These are phyloP conservation scores for Xenopus laevis DNA, from an alignment of 2,113 vertebrate species.

Conservation along the genomic window DNA sequence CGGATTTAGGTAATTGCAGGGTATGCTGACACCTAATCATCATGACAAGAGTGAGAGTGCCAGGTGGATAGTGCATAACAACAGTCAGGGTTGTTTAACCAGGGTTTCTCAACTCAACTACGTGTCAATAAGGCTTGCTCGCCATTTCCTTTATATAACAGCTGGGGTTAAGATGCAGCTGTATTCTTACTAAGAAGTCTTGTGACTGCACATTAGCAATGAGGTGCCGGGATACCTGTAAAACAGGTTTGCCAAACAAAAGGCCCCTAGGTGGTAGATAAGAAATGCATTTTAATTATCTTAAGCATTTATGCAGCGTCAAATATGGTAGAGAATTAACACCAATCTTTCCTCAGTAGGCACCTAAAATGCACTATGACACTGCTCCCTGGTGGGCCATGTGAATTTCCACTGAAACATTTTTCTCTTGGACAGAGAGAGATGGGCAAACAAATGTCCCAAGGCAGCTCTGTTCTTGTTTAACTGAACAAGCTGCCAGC, in stretches of 20 bases:
- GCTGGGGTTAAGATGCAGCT: slow-evolving; percentile 1
- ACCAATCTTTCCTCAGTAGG: too few relatives aligned
- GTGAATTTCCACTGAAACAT: too few relatives aligned
- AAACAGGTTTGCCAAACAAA: too few relatives aligned
- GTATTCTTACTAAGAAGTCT: not conserved
- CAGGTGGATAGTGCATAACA: not conserved
- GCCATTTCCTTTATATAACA: slow-evolving; percentile 7
- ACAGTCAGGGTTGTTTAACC: slow-evolving; percentile 8
- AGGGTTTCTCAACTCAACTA: not conserved
- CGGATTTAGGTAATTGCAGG: not conserved
- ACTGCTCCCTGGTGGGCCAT: too few relatives aligned
- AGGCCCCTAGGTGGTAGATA: too few relatives aligned
- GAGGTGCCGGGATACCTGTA: not conserved
- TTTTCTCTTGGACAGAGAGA: too few relatives aligned
- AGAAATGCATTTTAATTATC: too few relatives aligned
- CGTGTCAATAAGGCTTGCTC: not conserved
- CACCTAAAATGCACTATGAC: too few relatives aligned
- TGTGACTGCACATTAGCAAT: not conserved
- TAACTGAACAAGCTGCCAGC: not conserved
- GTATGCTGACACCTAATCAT: not conserved
- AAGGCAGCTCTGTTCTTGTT: not conserved
- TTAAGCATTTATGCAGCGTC: too few relatives aligned
- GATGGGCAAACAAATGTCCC: not conserved
- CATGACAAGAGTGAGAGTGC: not conserved
- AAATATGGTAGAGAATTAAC: too few relatives aligned